Conservation (phyloP, 2,797 vertebrate genomes). For the Micromesistius poutassou region DNA sequence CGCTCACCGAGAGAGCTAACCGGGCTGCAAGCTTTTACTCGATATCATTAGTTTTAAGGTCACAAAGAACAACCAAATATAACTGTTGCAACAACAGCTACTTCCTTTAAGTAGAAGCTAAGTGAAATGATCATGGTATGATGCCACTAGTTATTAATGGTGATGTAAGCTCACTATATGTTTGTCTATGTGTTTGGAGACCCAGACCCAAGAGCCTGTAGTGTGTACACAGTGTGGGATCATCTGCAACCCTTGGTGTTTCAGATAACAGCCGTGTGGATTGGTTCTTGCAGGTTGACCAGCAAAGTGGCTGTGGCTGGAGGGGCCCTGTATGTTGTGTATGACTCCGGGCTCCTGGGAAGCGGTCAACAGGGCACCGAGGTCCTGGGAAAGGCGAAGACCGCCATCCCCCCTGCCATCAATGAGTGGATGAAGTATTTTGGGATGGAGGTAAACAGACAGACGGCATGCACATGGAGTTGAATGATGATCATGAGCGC, state of each 20-base stretch:
- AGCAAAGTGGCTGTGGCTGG: conserved; percentile 87
- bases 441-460: conserved; percentile 77
- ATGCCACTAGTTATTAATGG: no score
- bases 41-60: neutral
- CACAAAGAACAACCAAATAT: neutral
- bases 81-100: neutral
- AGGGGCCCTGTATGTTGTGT: conserved; percentile 83
- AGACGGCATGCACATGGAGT: neutral
- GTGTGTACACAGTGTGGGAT: neutral
- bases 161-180: neutral
- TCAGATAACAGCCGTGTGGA: neutral
- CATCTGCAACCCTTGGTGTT: neutral
- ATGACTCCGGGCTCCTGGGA: conserved; percentile 84
- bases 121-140: no score
- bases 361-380: conserved; percentile 76
- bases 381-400: conserved; percentile 77
- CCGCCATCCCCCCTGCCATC: conserved; percentile 79
- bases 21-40: conserved; percentile 14
- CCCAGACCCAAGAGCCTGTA: neutral
- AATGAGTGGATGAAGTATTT: conserved; percentile 87
- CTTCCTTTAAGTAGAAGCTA: no score
- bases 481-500: neutral
- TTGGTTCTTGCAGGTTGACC: conserved; percentile 73
- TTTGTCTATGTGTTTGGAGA: neutral
- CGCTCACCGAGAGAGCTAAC: no score